A percentile compares a stretch with the other conserved stretches of the same genome.
Evolutionary conservation across 2,888 invertebrate genomes (phyloP).

Genomic region (Drosophila anomalata): DNA sequence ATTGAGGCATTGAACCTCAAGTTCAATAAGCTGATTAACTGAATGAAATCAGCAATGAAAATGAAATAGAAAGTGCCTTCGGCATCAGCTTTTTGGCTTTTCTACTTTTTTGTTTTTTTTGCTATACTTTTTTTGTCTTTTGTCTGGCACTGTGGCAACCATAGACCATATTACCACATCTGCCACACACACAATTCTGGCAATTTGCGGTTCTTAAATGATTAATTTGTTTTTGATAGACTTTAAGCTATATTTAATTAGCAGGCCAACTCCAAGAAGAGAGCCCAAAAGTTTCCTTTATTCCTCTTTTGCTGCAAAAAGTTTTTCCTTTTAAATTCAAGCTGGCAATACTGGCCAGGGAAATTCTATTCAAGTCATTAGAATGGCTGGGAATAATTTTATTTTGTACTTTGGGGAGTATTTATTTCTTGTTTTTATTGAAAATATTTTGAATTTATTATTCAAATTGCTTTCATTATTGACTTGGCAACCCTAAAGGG

Average conservation of each 20-base stretch:
- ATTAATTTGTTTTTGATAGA: constrained; percentile 72
- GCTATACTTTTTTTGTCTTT: neutral
- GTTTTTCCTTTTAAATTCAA: neutral
- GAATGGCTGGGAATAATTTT: no score
- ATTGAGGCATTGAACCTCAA: constrained; percentile 51
- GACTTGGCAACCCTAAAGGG: no score
- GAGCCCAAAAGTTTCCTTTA: neutral
- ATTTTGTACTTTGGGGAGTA: no score
- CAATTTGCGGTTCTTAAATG: constrained; percentile 62
- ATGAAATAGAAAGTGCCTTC: constrained; percentile 47
- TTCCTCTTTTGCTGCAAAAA: neutral
- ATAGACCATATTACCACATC: neutral
- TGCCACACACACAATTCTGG: constrained; percentile 26
- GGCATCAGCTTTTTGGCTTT: constrained; percentile 13
- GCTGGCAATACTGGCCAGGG: no score
- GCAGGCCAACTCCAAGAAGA: constrained; percentile 8
- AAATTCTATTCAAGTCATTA: no score
- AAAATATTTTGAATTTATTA: no score
- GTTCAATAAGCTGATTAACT: constrained; percentile 77
- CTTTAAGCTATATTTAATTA: constrained; percentile 73
- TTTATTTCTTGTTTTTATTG: no score
- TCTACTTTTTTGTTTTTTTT: neutral
- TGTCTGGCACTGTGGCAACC: constrained; percentile 9
- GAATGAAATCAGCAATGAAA: constrained; percentile 65
- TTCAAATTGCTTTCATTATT: no score